Evolutionary conservation across 2,113 vertebrate species (phyloP).

Genomic region (Elanus axillaris): DNA sequence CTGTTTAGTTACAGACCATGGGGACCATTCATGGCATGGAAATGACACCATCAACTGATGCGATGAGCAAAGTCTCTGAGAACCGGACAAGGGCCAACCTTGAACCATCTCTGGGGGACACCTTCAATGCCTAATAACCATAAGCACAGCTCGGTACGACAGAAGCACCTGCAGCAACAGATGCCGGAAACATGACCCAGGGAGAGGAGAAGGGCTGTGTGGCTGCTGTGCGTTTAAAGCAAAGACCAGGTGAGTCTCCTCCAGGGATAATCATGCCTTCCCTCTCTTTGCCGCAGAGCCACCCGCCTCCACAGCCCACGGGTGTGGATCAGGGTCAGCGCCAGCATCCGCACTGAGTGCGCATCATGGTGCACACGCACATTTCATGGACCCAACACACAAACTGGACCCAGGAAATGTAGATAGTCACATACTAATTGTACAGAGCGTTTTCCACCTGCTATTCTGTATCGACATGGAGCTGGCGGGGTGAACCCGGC

Average conservation of each 20-base stretch:
- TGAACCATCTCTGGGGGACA: not conserved
- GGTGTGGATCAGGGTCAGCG: not conserved
- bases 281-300: not conserved
- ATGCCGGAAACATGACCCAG: not conserved
- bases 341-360: rapidly evolving
- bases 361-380: too few relatives aligned
- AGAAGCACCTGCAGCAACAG: not conserved
- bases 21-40: rapidly evolving
- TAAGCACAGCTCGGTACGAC: not conserved
- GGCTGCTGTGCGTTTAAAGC: not conserved
- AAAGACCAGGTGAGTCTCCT: not conserved
- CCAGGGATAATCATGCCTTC: too few relatives aligned
- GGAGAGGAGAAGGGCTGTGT: rapidly evolving
- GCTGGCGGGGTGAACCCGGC: rapidly evolving
- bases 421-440: too few relatives aligned
- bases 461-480: rapidly evolving
- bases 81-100: not conserved
- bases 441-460: not conserved
- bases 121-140: rapidly evolving
- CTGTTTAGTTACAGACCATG: too few relatives aligned
- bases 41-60: rapidly evolving
- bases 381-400: not conserved
- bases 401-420: not conserved
- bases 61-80: not conserved
- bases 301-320: rapidly evolving